Conservation (phyloP, 64 coral and sea anemone genomes). For the Actinia tenebrosa region DNA sequence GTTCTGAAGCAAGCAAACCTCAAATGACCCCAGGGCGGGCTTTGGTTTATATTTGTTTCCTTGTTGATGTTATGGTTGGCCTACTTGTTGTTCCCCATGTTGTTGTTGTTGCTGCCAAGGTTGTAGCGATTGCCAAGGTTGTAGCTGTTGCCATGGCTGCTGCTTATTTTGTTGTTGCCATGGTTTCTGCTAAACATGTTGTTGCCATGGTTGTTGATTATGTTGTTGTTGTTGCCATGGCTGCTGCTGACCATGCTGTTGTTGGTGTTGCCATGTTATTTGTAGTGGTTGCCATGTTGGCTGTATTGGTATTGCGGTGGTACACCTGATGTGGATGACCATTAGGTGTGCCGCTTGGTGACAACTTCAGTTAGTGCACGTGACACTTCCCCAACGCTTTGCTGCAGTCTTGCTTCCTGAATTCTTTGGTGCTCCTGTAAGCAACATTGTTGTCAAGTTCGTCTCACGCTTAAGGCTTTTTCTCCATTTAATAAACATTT, state of each 20-base stretch:
- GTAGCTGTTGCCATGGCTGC: not conserved
- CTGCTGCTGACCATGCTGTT: not conserved
- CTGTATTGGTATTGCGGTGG: not conserved
- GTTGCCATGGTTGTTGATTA: not conserved
- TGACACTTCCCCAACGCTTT: not conserved
- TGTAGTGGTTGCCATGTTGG: not conserved
- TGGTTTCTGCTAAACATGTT: not conserved
- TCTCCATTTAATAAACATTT: constrained; percentile 26
- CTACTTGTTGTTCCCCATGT: not conserved
- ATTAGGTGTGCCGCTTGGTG: constrained; percentile 1
- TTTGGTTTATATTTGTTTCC: constrained; percentile 5
- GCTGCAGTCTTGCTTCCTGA: too few relatives aligned
- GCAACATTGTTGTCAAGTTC: constrained; percentile 30
- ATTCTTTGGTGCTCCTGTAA: not conserved
- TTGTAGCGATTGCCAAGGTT: not conserved
- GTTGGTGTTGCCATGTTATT: too few relatives aligned
- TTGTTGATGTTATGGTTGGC: not conserved
- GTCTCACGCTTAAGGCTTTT: constrained; percentile 25
- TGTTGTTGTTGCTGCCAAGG: not conserved
- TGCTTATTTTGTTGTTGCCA: not conserved
- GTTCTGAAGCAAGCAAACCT: not conserved
- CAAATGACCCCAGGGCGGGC: not conserved
- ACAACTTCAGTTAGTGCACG: constrained; percentile 1
- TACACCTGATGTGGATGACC: not conserved
- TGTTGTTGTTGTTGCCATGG: not conserved